These are phyloP conservation scores for Motacilla tschutschensis DNA, from an alignment of 2,113 vertebrate genomes.

Conservation along the genomic window DNA sequence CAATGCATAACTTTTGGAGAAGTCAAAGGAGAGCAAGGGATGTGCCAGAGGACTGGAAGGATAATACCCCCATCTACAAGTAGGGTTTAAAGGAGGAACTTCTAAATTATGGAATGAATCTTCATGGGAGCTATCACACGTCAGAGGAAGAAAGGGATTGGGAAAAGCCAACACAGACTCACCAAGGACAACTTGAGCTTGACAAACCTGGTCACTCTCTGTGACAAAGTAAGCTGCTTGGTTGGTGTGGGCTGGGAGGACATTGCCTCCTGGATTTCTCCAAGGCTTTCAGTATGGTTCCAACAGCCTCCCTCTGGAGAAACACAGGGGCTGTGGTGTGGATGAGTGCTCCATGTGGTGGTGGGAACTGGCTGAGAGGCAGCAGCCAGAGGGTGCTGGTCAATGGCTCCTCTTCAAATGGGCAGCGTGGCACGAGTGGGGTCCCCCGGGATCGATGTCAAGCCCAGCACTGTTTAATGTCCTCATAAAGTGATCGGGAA, in stretches of 20 bases:
- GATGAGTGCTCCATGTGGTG: not conserved
- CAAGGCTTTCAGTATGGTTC: not conserved
- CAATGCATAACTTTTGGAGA: not conserved
- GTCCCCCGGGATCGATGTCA: no score
- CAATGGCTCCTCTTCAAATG: not conserved
- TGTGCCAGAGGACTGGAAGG: not conserved
- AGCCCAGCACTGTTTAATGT: not conserved
- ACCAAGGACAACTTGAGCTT: not conserved
- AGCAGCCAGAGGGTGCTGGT: not conserved
- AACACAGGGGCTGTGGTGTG: not conserved
- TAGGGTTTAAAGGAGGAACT: not conserved
- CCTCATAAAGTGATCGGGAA: not conserved
- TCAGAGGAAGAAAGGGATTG: not conserved
- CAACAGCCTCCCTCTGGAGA: not conserved
- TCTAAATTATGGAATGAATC: not conserved
- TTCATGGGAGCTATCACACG: not conserved
- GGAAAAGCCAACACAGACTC: not conserved
- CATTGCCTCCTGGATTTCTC: not conserved
- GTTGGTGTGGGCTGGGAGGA: not conserved
- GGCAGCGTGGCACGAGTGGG: accelerated
- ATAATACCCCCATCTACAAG: not conserved
- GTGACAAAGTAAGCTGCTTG: not conserved
- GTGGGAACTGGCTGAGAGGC: not conserved
- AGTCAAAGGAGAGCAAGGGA: not conserved
- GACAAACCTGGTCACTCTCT: not conserved